Evolutionary conservation across 2,113 vertebrate genomes (phyloP).

Genomic region (Scortum barcoo): DNA sequence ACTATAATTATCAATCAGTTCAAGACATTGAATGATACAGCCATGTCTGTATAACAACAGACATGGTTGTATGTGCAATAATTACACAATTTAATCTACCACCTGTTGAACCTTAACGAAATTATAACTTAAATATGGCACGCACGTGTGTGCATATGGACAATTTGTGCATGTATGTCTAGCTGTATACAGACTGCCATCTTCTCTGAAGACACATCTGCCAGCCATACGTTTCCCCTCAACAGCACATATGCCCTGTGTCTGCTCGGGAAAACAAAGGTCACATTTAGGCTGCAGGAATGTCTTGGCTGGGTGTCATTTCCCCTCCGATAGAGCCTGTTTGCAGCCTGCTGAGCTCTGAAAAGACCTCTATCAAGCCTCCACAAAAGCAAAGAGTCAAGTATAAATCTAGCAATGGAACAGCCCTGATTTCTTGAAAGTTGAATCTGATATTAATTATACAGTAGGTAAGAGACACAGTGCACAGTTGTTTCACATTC

Average conservation of each 20-base stretch:
- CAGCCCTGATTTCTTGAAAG: not conserved
- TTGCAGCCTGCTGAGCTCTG: conserved; percentile 27
- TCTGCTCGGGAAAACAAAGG: conserved; percentile 71
- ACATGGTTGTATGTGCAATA: not conserved
- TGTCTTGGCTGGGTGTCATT: conserved; percentile 76
- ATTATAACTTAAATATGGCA: not conserved
- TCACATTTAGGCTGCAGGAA: conserved; percentile 80
- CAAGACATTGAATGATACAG: not conserved
- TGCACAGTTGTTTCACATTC: not conserved
- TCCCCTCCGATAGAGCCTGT: conserved; percentile 52
- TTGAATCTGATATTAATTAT: not conserved
- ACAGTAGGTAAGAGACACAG: not conserved
- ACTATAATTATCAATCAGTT: not conserved
- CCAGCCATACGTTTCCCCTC: conserved; percentile 51
- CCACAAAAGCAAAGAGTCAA: not conserved
- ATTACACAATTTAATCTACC: not conserved
- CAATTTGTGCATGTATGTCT: not conserved
- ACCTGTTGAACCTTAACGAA: not conserved
- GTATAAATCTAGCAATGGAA: not conserved
- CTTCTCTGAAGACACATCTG: conserved; percentile 60
- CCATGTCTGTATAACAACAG: not conserved
- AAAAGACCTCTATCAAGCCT: conserved; percentile 23
- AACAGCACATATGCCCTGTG: conserved; percentile 45
- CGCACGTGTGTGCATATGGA: not conserved
- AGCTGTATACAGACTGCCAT: conserved; percentile 7